These are phyloP conservation scores for Bovichtus variegatus DNA, from an alignment of 2,797 vertebrate genomes.

Conservation along the genomic window DNA sequence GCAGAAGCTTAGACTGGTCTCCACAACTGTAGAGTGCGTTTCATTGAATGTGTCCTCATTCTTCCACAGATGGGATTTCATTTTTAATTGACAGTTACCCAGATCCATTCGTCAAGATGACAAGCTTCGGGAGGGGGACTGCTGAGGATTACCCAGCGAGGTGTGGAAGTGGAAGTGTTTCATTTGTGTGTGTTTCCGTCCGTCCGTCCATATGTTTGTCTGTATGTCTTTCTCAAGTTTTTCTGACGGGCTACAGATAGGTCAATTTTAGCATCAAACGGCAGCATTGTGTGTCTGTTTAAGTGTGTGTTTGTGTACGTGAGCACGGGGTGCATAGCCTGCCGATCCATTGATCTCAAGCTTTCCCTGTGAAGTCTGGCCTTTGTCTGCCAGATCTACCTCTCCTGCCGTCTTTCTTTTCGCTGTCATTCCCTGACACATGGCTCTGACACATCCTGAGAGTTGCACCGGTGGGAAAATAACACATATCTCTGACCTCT, in stretches of 20 bases:
- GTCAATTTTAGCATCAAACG: constrained; percentile 78
- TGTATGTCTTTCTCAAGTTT: constrained; percentile 62
- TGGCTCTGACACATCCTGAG: constrained; percentile 80
- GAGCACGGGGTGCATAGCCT: constrained; percentile 51
- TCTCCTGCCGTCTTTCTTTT: constrained; percentile 75
- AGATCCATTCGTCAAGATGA: constrained; percentile 82
- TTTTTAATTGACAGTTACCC: constrained; percentile 86
- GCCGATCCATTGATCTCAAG: constrained; percentile 81
- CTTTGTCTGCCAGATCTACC: constrained; percentile 81
- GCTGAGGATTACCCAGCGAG: constrained; percentile 49
- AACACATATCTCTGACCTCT: constrained; percentile 84
- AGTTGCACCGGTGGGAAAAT: constrained; percentile 78
- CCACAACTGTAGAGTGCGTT: constrained; percentile 53
- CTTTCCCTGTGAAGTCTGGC: constrained; percentile 79
- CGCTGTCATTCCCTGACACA: constrained; percentile 83
- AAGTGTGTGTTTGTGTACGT: constrained; percentile 30
- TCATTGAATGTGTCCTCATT: constrained; percentile 70
- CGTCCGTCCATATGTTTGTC: constrained; percentile 41
- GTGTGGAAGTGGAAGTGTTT: constrained; percentile 55
- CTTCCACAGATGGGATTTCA: constrained; percentile 80
- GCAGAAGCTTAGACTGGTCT: constrained; percentile 64
- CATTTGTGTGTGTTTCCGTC: constrained; percentile 47
- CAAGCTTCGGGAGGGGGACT: constrained; percentile 56
- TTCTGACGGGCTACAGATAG: constrained; percentile 64
- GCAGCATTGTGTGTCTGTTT: constrained; percentile 32